Evolutionary conservation across 2,888 invertebrate genomes (phyloP).

Genomic region (Sabellastarte sp.): DNA sequence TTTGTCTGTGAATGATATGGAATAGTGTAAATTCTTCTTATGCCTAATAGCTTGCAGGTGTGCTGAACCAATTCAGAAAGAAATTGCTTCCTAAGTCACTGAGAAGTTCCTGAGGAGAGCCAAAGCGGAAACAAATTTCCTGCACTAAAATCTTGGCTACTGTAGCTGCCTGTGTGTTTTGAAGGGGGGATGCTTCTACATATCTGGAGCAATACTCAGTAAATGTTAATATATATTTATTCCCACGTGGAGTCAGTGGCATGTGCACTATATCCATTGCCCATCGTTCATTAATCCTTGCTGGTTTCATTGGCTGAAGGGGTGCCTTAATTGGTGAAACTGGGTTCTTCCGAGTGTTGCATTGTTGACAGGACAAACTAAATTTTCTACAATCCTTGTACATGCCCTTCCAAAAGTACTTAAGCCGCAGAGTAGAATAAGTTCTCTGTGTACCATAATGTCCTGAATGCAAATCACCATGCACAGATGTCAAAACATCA

Average conservation of each 20-base stretch:
- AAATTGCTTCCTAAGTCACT: neutral
- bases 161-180: neutral
- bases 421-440: neutral
- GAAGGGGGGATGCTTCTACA: neutral
- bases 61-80: neutral
- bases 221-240: neutral
- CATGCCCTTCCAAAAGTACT: neutral
- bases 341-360: neutral
- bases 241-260: neutral
- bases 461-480: neutral
- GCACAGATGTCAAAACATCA: neutral
- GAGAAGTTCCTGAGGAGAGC: neutral
- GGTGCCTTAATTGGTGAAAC: neutral
- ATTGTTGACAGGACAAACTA: neutral
- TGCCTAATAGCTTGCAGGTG: neutral
- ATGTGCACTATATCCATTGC: neutral
- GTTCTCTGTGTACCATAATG: neutral
- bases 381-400: neutral
- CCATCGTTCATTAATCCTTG: neutral
- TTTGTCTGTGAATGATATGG: neutral
- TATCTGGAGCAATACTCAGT: neutral
- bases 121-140: neutral
- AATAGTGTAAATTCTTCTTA: neutral
- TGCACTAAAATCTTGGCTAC: neutral
- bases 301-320: neutral